Conservation (phyloP, 2,797 vertebrate species). For the Mus caroli region DNA sequence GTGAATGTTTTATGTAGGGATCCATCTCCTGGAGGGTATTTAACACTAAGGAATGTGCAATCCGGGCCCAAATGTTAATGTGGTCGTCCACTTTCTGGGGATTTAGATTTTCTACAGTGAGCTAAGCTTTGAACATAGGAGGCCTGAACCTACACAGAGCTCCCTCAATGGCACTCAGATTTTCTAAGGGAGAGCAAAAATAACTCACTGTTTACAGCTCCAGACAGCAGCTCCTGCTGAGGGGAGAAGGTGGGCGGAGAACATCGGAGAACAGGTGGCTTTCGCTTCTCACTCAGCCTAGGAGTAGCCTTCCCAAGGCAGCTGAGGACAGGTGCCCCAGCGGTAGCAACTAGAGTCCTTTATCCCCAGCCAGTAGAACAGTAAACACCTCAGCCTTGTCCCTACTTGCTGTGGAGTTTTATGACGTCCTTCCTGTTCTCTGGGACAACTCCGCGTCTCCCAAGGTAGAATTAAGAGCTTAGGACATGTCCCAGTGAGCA, state of each 20-base stretch:
- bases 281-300: not conserved
- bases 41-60: slow-evolving; percentile 44
- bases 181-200: slow-evolving; percentile 64
- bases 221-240: not conserved
- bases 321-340: not conserved
- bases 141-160: slow-evolving; percentile 59
- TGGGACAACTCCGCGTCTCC: not conserved
- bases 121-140: slow-evolving; percentile 57
- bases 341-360: not conserved
- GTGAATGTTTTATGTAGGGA: slow-evolving; percentile 2
- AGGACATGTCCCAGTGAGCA: not conserved
- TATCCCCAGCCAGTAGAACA: not conserved
- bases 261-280: slow-evolving; percentile 47
- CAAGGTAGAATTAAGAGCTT: not conserved
- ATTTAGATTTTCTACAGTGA: not conserved
- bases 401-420: not conserved
- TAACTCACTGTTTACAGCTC: slow-evolving; percentile 76
- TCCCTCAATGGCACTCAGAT: not conserved
- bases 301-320: not conserved
- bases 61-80: not conserved
- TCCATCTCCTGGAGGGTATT: slow-evolving; percentile 21
- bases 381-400: not conserved
- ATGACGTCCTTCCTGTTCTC: not conserved
- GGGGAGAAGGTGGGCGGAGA: slow-evolving; percentile 21
- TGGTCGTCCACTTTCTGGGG: slow-evolving; percentile 43